Evolutionary conservation across 2,888 invertebrate species (phyloP), one percentile per base, ranked within the genome.

Genomic region (Netelia inedita): DNA sequence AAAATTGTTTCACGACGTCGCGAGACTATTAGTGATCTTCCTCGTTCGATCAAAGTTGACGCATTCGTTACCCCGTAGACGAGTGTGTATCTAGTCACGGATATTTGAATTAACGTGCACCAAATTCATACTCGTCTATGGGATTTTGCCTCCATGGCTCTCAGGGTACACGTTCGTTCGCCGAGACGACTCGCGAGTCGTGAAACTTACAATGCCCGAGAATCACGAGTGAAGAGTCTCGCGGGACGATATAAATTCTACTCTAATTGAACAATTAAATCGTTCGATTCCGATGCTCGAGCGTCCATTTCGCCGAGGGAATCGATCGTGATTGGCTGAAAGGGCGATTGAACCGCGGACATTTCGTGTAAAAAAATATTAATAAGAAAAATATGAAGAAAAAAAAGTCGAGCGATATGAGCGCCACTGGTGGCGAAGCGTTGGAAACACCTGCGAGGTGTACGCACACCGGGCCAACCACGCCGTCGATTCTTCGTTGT

Each of bases 31-130:
- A 10, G 1, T 41, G 11, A 5, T 72, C 23, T 66, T 14, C n/a
- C 16, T 63, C 43, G 57, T 23, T 75, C 43, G 59, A 6, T 66
- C 53, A 79, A 53, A 19, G 10, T 75, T 79, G 79, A 66, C 72
- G 82, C 71, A 85, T 89, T 89, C 87, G 88, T 87, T 92, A 93
- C 95, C 95, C 95, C 95, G 96, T 96, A 96, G 96, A 97, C 97
- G 97, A 97, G 97, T 97, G 96, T 97, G 97, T 96, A 97, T 97
- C 97, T 97, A 97, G 97, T 97, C 97, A 97, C 96, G 96, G 94
- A 92, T 91, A 87, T 82, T 89, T 86, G 73, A 76, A 59, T 88
- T 89, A 92, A 95, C 96, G 96, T 96, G 96, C 95, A 96, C 96
- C 95, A 96, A 96, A 96, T 95, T 95, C 96, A 96, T 95, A 97